phyloP scores from a whole-genome alignment of 2,888 invertebrate species.

The Drosophila prostipennis region DNA sequence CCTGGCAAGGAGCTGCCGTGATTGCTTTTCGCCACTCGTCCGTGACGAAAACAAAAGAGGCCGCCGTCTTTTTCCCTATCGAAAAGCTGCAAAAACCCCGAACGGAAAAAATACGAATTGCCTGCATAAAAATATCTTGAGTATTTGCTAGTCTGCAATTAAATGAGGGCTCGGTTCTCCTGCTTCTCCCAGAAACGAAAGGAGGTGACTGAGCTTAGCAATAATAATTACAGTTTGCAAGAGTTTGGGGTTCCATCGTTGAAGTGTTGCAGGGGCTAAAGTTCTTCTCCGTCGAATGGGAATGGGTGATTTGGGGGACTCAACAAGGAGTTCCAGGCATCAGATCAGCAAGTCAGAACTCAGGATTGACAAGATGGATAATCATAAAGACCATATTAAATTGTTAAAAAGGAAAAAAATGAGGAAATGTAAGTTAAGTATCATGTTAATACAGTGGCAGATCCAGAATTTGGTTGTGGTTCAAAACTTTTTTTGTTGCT shows the following conservation, averaged over 20 bases:
- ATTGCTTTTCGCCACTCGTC: slow-evolving; percentile 75
- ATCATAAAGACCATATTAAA: neutral
- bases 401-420: neutral
- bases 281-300: slow-evolving; percentile 3
- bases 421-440: neutral
- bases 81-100: slow-evolving; percentile 14
- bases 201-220: slow-evolving; percentile 37
- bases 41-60: slow-evolving; percentile 74
- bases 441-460: neutral
- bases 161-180: slow-evolving; percentile 34
- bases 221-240: slow-evolving; percentile 50
- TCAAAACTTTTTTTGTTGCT: too few species aligned
- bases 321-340: neutral
- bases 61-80: slow-evolving; percentile 33
- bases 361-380: neutral
- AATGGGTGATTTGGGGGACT: neutral
- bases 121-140: slow-evolving; percentile 59
- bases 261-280: slow-evolving; percentile 42
- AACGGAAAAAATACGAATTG: slow-evolving; percentile 50
- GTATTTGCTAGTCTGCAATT: slow-evolving; percentile 66
- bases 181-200: neutral
- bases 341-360: neutral
- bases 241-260: slow-evolving; percentile 8
- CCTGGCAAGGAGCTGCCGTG: slow-evolving; percentile 48
- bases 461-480: too few species aligned